Evolutionary conservation across 2,888 invertebrate genomes (phyloP).

Genomic region (Aquatica leii): DNA sequence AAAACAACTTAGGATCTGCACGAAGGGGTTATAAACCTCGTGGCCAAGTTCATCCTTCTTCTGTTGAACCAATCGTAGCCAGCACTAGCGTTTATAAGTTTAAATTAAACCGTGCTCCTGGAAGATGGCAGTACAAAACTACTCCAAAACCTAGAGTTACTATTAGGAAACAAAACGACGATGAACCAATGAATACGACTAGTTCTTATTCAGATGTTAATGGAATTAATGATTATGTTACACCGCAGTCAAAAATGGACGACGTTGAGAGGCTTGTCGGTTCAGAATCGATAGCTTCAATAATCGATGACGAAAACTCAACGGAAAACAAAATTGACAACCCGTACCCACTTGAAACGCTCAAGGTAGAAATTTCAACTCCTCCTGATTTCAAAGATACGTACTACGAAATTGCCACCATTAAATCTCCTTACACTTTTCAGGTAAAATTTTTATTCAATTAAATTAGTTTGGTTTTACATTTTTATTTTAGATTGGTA

Average conservation of each 20-base stretch:
- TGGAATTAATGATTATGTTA: slow-evolving; percentile 63
- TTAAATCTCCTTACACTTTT: slow-evolving; percentile 89
- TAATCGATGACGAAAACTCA: slow-evolving; percentile 67
- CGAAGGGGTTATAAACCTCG: slow-evolving; percentile 76
- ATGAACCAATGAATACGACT: slow-evolving; percentile 61
- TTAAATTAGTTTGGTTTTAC: no score
- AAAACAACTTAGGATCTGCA: slow-evolving; percentile 53
- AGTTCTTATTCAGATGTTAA: slow-evolving; percentile 47
- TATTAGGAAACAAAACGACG: slow-evolving; percentile 74
- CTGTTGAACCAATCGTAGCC: slow-evolving; percentile 64
- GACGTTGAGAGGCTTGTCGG: slow-evolving; percentile 73
- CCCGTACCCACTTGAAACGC: slow-evolving; percentile 74
- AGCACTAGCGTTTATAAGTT: slow-evolving; percentile 79
- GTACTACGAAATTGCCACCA: slow-evolving; percentile 89
- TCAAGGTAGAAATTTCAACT: slow-evolving; percentile 89
- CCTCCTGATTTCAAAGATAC: slow-evolving; percentile 85
- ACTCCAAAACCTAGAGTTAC: slow-evolving; percentile 86
- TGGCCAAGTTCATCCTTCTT: slow-evolving; percentile 59
- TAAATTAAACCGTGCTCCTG: slow-evolving; percentile 82
- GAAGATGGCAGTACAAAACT: slow-evolving; percentile 91
- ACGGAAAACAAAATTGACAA: slow-evolving; percentile 72
- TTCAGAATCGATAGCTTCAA: slow-evolving; percentile 73
- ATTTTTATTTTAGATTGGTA: slow-evolving; percentile 76
- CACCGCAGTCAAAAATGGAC: slow-evolving; percentile 65
- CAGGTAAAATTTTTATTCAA: slow-evolving; percentile 68